phyloP scores from a whole-genome alignment of 1,140 invertebrate genomes.

The Aphis craccivora region DNA sequence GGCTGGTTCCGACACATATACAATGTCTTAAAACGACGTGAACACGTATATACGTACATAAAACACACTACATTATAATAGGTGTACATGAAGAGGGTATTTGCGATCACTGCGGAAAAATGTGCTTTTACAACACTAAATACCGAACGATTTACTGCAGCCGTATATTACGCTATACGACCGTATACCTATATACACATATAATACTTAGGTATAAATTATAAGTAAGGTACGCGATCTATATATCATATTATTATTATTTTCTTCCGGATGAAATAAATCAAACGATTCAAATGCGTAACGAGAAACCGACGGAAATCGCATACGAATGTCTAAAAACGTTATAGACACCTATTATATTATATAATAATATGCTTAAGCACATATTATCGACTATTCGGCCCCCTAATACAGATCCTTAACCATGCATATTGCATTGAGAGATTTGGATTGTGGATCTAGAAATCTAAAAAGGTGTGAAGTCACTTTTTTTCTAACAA shows the following conservation, averaged over 20 bases:
- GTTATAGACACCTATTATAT: not conserved
- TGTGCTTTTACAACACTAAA: not conserved
- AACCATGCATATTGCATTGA: too few relatives aligned
- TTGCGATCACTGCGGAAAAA: not conserved
- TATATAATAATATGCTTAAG: not conserved
- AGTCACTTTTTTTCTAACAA: too few relatives aligned
- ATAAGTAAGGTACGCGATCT: too few relatives aligned
- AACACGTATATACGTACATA: not conserved
- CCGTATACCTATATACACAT: not conserved
- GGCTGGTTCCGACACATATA: not conserved
- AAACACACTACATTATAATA: not conserved
- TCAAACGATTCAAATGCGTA: not conserved
- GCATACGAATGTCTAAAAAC: not conserved
- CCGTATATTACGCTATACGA: not conserved
- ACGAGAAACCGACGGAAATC: constrained; percentile 12
- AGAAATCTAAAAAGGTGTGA: too few relatives aligned
- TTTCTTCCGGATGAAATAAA: not conserved
- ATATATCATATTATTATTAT: constrained; percentile 6
- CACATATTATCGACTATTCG: not conserved
- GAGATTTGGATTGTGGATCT: too few relatives aligned
- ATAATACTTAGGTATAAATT: too few relatives aligned
- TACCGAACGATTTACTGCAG: constrained; percentile 13
- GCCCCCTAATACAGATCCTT: not conserved
- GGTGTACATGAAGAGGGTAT: not conserved
- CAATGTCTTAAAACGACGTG: not conserved